phyloP scores from a whole-genome alignment of 2,113 vertebrate genomes.

The Meriones unguiculatus region DNA sequence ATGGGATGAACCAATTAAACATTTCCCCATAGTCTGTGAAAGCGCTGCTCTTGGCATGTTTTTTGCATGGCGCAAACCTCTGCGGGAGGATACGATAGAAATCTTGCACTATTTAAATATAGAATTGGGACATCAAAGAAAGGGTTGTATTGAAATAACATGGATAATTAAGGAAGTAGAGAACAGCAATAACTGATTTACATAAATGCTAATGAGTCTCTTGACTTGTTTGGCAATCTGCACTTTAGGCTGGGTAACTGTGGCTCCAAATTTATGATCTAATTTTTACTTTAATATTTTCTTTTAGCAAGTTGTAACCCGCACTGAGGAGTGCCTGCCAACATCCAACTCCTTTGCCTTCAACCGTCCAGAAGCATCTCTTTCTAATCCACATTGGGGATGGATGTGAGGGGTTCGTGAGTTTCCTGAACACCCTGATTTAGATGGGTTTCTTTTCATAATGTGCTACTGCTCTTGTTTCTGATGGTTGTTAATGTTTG shows the following conservation, averaged over 20 bases:
- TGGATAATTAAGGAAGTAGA: slow-evolving; percentile 99
- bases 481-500: neutral
- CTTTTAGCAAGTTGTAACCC: slow-evolving; percentile 79
- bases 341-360: slow-evolving; percentile 16
- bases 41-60: slow-evolving; percentile 97
- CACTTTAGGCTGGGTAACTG: slow-evolving; percentile 89
- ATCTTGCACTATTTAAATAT: slow-evolving; percentile 99
- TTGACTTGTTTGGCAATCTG: slow-evolving; percentile 93
- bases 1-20: slow-evolving; percentile 94
- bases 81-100: slow-evolving; percentile 95
- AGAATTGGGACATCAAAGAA: slow-evolving; percentile 99
- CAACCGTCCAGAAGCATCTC: neutral
- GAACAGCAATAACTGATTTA: slow-evolving; percentile 98
- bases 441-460: neutral
- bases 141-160: slow-evolving; percentile 98
- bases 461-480: neutral
- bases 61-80: slow-evolving; percentile 98
- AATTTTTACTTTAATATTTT: slow-evolving; percentile 87
- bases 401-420: rapidly evolving
- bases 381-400: too few relatives aligned
- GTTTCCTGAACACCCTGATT: neutral
- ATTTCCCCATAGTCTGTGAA: slow-evolving; percentile 95
- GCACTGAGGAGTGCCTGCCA: slow-evolving; percentile 57
- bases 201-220: slow-evolving; percentile 99
- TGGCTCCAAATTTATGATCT: slow-evolving; percentile 89